Evolutionary conservation across 2,113 vertebrate species (phyloP).

Genomic region (Poicephalus gulielmi): DNA sequence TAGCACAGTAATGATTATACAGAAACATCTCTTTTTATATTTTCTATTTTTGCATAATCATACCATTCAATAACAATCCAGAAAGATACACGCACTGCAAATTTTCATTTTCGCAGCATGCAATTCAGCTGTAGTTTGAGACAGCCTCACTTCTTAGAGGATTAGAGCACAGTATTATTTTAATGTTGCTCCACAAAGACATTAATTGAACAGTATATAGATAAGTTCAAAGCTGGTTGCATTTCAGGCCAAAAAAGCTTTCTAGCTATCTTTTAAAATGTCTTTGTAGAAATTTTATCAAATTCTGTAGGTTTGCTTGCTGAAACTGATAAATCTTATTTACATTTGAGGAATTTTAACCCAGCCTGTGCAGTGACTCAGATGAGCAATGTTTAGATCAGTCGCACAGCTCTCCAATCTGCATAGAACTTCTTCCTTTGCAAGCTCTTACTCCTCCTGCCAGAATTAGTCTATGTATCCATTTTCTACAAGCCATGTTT

Average conservation of each 20-base stretch:
- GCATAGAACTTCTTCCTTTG: neutral
- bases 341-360: neutral
- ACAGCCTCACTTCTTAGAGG: slow-evolving; percentile 48
- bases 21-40: neutral
- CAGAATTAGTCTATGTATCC: neutral
- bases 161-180: slow-evolving; percentile 42
- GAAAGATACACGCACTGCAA: neutral
- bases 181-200: neutral
- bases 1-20: neutral
- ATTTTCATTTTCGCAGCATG: slow-evolving; percentile 58
- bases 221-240: neutral
- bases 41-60: slow-evolving; percentile 56
- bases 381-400: neutral
- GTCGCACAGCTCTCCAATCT: slow-evolving; percentile 9
- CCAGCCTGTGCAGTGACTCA: neutral
- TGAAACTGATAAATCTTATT: slow-evolving; percentile 45
- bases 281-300: slow-evolving; percentile 40
- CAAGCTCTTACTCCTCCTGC: neutral
- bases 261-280: slow-evolving; percentile 24
- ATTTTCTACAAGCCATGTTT: neutral
- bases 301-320: slow-evolving; percentile 32
- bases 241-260: slow-evolving; percentile 13
- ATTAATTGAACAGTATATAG: neutral
- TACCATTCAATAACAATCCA: slow-evolving; percentile 49
- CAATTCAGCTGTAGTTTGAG: slow-evolving; percentile 42